Evolutionary conservation across 1,140 invertebrate species (phyloP).

Genomic region (Tetragonula clypearis): DNA sequence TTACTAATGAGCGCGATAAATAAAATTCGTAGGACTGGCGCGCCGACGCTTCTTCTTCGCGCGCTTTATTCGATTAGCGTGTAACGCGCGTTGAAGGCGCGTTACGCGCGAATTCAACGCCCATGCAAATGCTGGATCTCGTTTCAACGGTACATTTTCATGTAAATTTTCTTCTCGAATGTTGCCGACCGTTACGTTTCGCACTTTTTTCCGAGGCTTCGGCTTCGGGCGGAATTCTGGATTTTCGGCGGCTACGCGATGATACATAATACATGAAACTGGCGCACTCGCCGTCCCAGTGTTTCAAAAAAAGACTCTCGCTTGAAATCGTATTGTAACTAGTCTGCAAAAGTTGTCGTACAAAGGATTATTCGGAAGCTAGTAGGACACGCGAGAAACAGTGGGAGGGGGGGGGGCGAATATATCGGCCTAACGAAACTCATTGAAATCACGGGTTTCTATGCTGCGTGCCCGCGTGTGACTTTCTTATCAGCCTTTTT

Average conservation of each 20-base stretch:
- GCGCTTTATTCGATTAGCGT: neutral
- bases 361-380: conserved; percentile 39
- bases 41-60: neutral
- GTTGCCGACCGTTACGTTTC: conserved; percentile 18
- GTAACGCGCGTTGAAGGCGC: conserved; percentile 8
- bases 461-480: conserved; percentile 20
- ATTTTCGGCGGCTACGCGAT: conserved; percentile 33
- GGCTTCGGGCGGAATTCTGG: conserved; percentile 26
- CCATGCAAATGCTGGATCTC: conserved; percentile 32
- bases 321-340: conserved; percentile 50
- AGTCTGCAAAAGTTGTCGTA: conserved; percentile 42
- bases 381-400: conserved; percentile 21
- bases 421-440: conserved; percentile 28
- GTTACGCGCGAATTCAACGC: neutral
- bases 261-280: conserved; percentile 48
- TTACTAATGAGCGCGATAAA: neutral
- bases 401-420: neutral
- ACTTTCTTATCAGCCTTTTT: conserved; percentile 31
- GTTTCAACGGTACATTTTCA: conserved; percentile 35
- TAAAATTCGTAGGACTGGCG: neutral
- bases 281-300: neutral
- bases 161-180: conserved; percentile 43
- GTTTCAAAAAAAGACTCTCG: conserved; percentile 46
- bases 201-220: conserved; percentile 28
- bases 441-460: conserved; percentile 32